Percentiles rank a stretch among this genome's conserved stretches.
phyloP scores from a whole-genome alignment of 2,113 vertebrate genomes.

The Spizaetus ornatus region DNA sequence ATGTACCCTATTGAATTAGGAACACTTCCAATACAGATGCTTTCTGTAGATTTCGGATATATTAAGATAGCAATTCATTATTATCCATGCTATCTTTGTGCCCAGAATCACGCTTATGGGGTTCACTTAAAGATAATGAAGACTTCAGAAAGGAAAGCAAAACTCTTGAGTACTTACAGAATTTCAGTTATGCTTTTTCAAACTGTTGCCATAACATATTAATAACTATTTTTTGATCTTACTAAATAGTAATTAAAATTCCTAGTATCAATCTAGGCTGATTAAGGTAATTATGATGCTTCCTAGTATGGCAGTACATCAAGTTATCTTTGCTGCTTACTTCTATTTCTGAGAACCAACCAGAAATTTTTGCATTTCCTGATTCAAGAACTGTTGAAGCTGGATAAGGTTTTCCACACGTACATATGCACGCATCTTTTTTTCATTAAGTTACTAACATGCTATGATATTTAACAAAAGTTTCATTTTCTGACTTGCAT shows the following conservation, averaged over 20 bases:
- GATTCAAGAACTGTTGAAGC: not conserved
- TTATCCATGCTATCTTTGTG: not conserved
- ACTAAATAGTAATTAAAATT: not conserved
- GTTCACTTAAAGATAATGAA: not conserved
- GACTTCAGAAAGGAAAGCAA: not conserved
- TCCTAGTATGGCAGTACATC: not conserved
- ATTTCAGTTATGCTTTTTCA: not conserved
- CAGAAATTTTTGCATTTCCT: no score
- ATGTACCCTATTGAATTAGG: not conserved
- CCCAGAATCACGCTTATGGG: not conserved
- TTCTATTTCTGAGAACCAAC: not conserved
- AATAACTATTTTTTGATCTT: not conserved
- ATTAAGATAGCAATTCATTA: not conserved
- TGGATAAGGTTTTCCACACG: fast-evolving
- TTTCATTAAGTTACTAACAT: fast-evolving
- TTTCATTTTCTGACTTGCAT: fast-evolving
- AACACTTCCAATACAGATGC: not conserved
- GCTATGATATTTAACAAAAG: no score
- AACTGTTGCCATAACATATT: not conserved
- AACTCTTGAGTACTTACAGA: not conserved
- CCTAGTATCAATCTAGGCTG: not conserved
- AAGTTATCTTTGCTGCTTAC: not conserved
- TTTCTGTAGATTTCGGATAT: not conserved
- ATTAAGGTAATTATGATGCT: not conserved
- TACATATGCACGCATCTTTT: fast-evolving